Percentiles rank a stretch among this genome's conserved stretches.
Evolutionary conservation across 2,113 vertebrate genomes (phyloP).

Genomic region (Tetrao urogallus): DNA sequence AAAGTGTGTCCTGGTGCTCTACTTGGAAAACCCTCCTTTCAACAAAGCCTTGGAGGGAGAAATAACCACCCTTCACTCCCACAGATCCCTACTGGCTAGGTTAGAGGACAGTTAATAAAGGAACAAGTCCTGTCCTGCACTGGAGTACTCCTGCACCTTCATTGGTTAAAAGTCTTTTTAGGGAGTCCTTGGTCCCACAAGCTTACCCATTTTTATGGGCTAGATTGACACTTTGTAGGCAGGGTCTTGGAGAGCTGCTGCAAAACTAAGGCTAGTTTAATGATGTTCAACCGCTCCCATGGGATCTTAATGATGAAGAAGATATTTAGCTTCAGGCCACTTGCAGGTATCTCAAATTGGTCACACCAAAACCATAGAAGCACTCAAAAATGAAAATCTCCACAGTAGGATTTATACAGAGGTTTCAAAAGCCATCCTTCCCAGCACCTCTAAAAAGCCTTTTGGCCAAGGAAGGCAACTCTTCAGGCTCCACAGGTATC

Average conservation of each 20-base stretch:
- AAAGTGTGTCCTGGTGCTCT: background rate
- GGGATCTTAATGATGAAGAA: background rate
- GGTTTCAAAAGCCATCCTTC: conserved; percentile 32
- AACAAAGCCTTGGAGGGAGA: background rate
- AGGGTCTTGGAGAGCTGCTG: background rate
- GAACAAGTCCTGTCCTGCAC: conserved; percentile 52
- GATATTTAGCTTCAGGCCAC: background rate
- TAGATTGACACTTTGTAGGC: conserved; percentile 7
- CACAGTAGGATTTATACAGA: background rate
- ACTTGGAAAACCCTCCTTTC: background rate
- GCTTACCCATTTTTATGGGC: conserved; percentile 14
- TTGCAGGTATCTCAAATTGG: background rate
- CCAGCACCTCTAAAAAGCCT: conserved; percentile 26
- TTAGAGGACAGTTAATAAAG: background rate
- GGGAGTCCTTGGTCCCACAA: background rate
- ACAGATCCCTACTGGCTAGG: background rate
- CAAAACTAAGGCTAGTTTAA: background rate
- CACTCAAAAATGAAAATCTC: background rate
- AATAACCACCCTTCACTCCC: background rate
- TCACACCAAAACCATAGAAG: background rate
- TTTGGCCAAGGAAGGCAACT: conserved; percentile 56
- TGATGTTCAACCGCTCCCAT: background rate
- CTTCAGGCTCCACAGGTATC: conserved; percentile 55
- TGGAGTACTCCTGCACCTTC: background rate
- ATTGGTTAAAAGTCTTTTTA: background rate